Percentiles rank a stretch among this genome's conserved stretches.
phyloP scores from a whole-genome alignment of 2,888 invertebrate genomes.

The Drosophila barbarae region DNA sequence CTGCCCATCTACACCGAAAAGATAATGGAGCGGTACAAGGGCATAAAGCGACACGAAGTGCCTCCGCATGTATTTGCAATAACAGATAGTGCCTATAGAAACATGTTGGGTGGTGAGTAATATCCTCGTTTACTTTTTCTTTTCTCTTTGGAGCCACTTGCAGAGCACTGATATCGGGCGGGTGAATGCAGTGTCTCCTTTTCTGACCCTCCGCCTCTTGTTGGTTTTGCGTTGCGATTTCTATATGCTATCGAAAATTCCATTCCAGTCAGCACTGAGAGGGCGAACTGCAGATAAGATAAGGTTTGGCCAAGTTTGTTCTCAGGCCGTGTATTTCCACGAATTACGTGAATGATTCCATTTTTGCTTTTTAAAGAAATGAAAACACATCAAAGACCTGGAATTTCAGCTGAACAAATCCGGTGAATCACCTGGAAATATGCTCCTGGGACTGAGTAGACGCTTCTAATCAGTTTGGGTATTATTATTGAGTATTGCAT shows the following conservation, averaged over 20 bases:
- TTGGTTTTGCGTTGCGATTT: constrained; percentile 10
- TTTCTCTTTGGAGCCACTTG: not conserved
- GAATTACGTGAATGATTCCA: constrained; percentile 32
- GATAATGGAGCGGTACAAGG: constrained; percentile 99
- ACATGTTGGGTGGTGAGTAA: constrained; percentile 97
- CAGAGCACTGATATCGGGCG: not conserved
- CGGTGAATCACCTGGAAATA: constrained; percentile 38
- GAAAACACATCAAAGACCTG: constrained; percentile 8
- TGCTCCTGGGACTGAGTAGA: constrained; percentile 16
- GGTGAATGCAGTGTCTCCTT: constrained; percentile 1
- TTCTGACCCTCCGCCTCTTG: not conserved
- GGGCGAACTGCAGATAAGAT: constrained; percentile 53
- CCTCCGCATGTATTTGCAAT: constrained; percentile 99
- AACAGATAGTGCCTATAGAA: constrained; percentile 98
- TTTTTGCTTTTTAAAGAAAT: not conserved
- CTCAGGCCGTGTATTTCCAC: constrained; percentile 34
- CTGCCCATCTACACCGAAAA: constrained; percentile 99
- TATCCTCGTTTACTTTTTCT: not conserved
- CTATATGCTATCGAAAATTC: constrained; percentile 55
- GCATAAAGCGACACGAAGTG: constrained; percentile 98
- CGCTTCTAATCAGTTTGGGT: constrained; percentile 46
- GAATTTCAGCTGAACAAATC: constrained; percentile 12
- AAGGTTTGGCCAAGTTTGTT: constrained; percentile 23
- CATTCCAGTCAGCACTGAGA: constrained; percentile 14
- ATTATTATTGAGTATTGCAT: constrained; percentile 9